Base-by-base conservation (phyloP, 2,113 vertebrate species). In the Myotis davidii region DNA sequence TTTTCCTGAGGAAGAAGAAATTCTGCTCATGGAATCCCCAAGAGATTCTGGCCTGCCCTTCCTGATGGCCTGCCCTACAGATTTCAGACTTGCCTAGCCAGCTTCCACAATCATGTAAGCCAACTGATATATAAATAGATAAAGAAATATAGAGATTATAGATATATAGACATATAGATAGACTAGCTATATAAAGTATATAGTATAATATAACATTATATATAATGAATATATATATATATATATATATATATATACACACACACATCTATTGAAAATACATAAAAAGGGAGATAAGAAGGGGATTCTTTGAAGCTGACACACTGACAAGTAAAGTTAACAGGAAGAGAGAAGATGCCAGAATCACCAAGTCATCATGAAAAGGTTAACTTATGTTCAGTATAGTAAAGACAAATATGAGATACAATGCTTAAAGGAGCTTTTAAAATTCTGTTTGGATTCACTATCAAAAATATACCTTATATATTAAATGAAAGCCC, bases 371-470 rank as follows among this genome's bases (percentile, higher is more conserved):
- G n/a, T 70, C 45, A 29, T 81, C 64, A 67, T 85, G 20, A 23
- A 92, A 94, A 97, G 21, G 8, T 85, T 94, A 83, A 61, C 8
- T 88, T 73, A 50, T 9, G 10, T 76, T 84, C 32, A 48, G 23
- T 23, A 2, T 20, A 90, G 45, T 72, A 23, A 84, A 84, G 27
- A 79, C 42, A 83, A 93, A 83, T 90, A 83, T 34, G 74, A 37
- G 6, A 91, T 39, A 61, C 6, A 88, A n/a, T 73, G n/a, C 32
- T 91, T 91, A 89, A 83, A 87, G 37, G 50, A 93, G 52, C 32
- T 82, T 94, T 94, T 37, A 94, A 94, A 81, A 76, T 85, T 95
- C 69, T 89, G 18, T 76, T 95, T 76, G 56, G 17, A 59, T 48
- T 94, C 37, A 91, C 50, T 83, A 20, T 34, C n/a, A 85, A 97